Evolutionary conservation across 64 coral and sea anemone genomes (phyloP).

Genomic region (Catalaphyllia jardinei): DNA sequence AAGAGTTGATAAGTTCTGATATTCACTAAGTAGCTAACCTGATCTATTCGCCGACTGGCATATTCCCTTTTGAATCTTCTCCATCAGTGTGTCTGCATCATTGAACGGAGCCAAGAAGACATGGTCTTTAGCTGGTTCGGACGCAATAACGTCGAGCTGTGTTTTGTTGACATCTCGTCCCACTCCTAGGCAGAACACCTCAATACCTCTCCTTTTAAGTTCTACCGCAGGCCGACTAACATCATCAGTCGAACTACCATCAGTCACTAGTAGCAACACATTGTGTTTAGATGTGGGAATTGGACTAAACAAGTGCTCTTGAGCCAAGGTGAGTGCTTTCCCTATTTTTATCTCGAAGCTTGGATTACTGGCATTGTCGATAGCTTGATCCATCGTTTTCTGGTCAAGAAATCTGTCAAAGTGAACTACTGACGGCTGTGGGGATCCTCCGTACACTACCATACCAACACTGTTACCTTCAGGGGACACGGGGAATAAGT

Average conservation of each 20-base stretch:
- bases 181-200: slow-evolving; percentile 58
- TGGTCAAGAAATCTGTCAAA: slow-evolving; percentile 62
- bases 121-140: slow-evolving; percentile 46
- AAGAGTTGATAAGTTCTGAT: no score
- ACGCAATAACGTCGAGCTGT: slow-evolving; percentile 58
- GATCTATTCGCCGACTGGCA: slow-evolving; percentile 17
- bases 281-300: slow-evolving; percentile 53
- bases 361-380: slow-evolving; percentile 66
- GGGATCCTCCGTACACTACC: slow-evolving; percentile 69
- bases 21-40: slow-evolving; percentile 3
- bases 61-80: slow-evolving; percentile 33
- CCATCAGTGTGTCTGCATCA: slow-evolving; percentile 22
- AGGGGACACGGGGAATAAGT: slow-evolving; percentile 53
- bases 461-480: slow-evolving; percentile 62
- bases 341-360: slow-evolving; percentile 61
- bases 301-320: slow-evolving; percentile 45
- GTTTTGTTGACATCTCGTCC: slow-evolving; percentile 26
- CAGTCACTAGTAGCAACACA: slow-evolving; percentile 50
- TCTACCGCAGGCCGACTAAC: slow-evolving; percentile 47
- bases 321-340: slow-evolving; percentile 45
- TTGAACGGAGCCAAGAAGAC: slow-evolving; percentile 54
- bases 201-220: slow-evolving; percentile 51
- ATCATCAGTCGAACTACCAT: slow-evolving; percentile 57
- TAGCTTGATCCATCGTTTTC: slow-evolving; percentile 60
- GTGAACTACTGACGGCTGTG: slow-evolving; percentile 57